Conservation (phyloP, 2,113 vertebrate genomes). For the Catharus fuscescens region DNA sequence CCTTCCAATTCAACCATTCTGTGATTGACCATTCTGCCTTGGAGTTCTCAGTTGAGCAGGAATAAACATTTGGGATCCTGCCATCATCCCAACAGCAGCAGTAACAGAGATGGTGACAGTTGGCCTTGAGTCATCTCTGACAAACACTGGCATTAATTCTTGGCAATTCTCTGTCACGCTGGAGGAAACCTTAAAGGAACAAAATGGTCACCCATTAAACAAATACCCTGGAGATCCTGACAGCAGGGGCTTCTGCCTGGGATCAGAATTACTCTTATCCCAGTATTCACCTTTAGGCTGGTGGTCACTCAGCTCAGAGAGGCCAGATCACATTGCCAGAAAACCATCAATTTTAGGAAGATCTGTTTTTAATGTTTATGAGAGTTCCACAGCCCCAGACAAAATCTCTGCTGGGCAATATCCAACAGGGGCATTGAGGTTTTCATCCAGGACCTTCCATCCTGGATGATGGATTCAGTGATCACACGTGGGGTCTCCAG, state of each 20-base stretch:
- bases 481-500: neutral
- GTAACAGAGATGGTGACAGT: neutral
- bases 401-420: neutral
- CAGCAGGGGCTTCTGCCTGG: neutral
- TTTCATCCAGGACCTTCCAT: neutral
- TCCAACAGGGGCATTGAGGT: neutral
- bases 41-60: neutral
- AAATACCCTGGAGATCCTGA: neutral
- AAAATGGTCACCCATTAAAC: neutral
- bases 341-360: neutral
- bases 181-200: neutral
- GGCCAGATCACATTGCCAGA: neutral
- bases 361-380: neutral
- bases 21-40: neutral
- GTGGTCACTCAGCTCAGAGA: neutral
- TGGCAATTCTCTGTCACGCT: neutral
- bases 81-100: neutral
- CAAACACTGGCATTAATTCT: neutral
- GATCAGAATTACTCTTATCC: neutral
- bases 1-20: neutral
- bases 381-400: neutral
- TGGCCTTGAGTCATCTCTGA: neutral
- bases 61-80: neutral
- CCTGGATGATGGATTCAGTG: neutral
- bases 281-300: neutral